Evolutionary conservation across 2,888 invertebrate species (phyloP), one percentile per base, ranked within the genome.

Genomic region (Catocala fraxini): DNA sequence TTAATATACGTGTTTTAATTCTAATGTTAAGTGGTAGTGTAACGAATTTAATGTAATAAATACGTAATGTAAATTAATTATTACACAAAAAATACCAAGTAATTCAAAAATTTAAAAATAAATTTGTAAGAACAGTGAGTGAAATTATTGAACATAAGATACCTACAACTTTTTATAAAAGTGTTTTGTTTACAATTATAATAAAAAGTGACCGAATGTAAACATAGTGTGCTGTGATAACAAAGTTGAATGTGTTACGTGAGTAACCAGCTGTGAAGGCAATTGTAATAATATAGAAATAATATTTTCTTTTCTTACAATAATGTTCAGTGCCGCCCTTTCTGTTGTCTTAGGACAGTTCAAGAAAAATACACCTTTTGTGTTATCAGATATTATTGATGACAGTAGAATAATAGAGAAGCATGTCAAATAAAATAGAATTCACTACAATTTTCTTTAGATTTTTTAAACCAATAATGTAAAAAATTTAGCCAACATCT

Each of bases 171-270:
- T 39, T 39, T 39, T 39, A n/a, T 56, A 42, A 25, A 25, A 47
- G 54, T 59, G 56, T 35, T 49, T 25, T 51, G 48, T 6, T 47
- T 7, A 34, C 12, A 43, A 11, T 55, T n/a, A 42, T 11, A 47
- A n/a, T 11, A 41, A 63, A 55, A 41, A 48, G 73, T 73, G 65
- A 51, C 56, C 48, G 63, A 52, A 51, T 34, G 55, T 12, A 9
- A 48, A 46, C 13, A 13, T 15, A 35, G 62, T 63, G 66, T 72
- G 56, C 63, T 69, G 73, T 72, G 73, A 69, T 63, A 73, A 60
- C 9, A 43, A 57, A 25, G 10, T 34, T 55, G 39, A 51, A 53
- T 59, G 63, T 72, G 61, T 66, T 46, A 46, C 10, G 47, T 55
- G 53, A 53, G 48, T 4, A 42, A 42, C 11, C 46, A 15, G n/a